These are phyloP conservation scores for Cyprinodon diabolis DNA, from an alignment of 2,797 vertebrate genomes.

Conservation along the genomic window DNA sequence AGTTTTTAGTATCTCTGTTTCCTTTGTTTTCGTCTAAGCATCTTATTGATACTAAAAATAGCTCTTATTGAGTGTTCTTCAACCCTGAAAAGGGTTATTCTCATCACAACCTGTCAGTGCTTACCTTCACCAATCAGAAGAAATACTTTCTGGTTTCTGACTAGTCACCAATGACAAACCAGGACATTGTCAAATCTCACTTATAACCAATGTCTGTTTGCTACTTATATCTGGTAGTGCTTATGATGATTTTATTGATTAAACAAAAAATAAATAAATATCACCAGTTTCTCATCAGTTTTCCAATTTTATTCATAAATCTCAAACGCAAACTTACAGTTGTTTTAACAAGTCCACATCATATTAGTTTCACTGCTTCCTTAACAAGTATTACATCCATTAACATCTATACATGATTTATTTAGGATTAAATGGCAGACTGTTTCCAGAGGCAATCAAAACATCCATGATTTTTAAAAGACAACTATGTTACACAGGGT, in stretches of 20 bases:
- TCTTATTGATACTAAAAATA: background rate
- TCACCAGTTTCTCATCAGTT: background rate
- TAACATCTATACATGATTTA: too few relatives aligned
- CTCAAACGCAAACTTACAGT: background rate
- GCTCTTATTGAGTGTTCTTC: background rate
- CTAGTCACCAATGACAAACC: background rate
- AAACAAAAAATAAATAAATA: background rate
- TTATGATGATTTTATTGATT: background rate
- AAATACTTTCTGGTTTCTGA: background rate
- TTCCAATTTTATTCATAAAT: background rate
- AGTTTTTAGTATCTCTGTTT: too few relatives aligned
- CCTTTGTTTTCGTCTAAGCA: background rate
- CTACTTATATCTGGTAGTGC: background rate
- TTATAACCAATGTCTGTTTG: background rate
- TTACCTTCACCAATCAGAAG: background rate
- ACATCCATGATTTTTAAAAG: background rate
- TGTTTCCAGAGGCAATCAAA: background rate
- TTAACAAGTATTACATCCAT: background rate
- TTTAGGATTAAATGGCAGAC: background rate
- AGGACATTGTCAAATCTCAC: background rate
- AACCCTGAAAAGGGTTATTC: background rate
- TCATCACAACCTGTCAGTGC: background rate
- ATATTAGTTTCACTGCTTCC: slow-evolving; percentile 1
- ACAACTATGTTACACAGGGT: slow-evolving; percentile 17
- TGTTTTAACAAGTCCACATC: background rate